Evolutionary conservation across 2,797 vertebrate genomes (phyloP).

Genomic region (Pipistrellus pipistrellus): DNA sequence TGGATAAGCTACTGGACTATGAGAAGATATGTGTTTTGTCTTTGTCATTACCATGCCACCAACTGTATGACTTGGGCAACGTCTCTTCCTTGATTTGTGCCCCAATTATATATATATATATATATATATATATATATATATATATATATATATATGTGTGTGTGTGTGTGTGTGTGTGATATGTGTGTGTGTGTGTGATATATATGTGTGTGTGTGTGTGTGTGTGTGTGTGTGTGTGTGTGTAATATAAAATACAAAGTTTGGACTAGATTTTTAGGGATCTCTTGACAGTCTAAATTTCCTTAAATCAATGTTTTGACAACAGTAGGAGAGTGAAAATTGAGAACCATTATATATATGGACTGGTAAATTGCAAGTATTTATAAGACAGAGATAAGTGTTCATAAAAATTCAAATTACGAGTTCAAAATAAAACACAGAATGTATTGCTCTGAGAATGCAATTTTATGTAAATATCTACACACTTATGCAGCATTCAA

Average conservation of each 20-base stretch:
- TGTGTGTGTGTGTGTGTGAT: too few species aligned
- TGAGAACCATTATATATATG: neutral
- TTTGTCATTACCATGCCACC: neutral
- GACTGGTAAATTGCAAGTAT: conserved; percentile 15
- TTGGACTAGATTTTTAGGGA: neutral
- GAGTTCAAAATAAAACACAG: conserved; percentile 24
- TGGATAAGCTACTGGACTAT: neutral
- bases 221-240: neutral
- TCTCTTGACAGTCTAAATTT: conserved; percentile 17
- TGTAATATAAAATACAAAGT: neutral
- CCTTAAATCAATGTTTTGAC: neutral
- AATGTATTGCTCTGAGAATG: neutral
- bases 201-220: neutral
- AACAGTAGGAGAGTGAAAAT: neutral
- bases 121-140: neutral
- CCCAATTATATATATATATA: neutral
- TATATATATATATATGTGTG: neutral
- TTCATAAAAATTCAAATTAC: neutral
- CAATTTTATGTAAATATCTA: conserved; percentile 39
- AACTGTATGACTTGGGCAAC: neutral
- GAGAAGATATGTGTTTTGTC: neutral
- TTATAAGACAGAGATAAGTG: neutral
- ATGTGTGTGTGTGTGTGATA: too few species aligned
- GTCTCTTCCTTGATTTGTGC: neutral
- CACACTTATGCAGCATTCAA: neutral